These are phyloP conservation scores for Lophius americanus DNA, from an alignment of 2,797 vertebrate species.

Conservation along the genomic window DNA sequence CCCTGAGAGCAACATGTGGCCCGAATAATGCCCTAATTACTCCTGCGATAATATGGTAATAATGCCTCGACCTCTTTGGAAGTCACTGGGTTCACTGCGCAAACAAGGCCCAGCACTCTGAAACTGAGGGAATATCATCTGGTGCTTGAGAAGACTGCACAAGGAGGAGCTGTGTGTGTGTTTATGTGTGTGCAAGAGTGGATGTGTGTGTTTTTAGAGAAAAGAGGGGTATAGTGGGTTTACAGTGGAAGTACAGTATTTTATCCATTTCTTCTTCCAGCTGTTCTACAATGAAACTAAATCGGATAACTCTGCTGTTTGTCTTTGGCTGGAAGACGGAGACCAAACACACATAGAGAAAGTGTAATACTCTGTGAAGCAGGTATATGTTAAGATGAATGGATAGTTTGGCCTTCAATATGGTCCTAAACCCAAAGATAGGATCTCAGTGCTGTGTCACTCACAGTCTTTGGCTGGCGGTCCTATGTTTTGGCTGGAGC, in stretches of 20 bases:
- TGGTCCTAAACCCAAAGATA: constrained; percentile 44
- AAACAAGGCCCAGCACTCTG: constrained; percentile 64
- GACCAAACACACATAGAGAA: constrained; percentile 28
- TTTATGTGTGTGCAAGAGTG: not conserved
- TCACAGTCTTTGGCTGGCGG: constrained; percentile 51
- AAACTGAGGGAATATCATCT: constrained; percentile 72
- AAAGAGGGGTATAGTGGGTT: not conserved
- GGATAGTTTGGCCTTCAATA: constrained; percentile 59
- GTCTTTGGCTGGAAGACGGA: constrained; percentile 9
- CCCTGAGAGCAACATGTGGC: constrained; percentile 62
- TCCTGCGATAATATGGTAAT: constrained; percentile 76
- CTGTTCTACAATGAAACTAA: constrained; percentile 34
- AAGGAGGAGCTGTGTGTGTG: constrained; percentile 38
- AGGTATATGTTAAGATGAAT: constrained; percentile 52
- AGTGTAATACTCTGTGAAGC: constrained; percentile 38
- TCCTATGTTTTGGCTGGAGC: constrained; percentile 46
- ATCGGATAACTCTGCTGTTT: constrained; percentile 43
- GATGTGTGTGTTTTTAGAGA: not conserved
- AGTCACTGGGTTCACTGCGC: constrained; percentile 77
- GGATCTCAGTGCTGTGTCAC: constrained; percentile 36
- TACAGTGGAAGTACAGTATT: constrained; percentile 54
- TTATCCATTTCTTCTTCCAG: constrained; percentile 24
- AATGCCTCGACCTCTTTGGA: constrained; percentile 47
- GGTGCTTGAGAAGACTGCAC: constrained; percentile 64
- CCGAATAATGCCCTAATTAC: constrained; percentile 78